Evolutionary conservation across 2,888 invertebrate genomes (phyloP), one percentile per base, ranked within the genome.

Genomic region (Ctenicera cuprea): DNA sequence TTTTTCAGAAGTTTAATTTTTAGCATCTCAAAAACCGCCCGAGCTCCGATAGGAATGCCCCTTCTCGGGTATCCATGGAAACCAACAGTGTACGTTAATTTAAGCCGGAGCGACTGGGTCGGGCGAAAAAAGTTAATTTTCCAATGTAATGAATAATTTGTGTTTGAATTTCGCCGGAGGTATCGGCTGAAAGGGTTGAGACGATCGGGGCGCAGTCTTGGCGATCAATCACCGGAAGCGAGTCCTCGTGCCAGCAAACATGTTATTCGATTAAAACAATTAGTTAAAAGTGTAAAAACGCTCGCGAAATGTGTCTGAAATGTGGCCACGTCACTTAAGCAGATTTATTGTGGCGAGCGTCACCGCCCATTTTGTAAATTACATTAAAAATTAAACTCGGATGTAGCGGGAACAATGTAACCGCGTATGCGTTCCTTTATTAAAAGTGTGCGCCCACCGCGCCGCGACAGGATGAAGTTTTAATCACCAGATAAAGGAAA

Each of bases 401-500:
- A 82, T 81, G 81, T 82, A 77, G 82, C 79, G 76, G 79, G 80
- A 83, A 83, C 82, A 83, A 84, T 83, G 80, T 81, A 80, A 80
- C 80, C 79, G 81, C 82, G 82, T 83, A 81, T 82, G 84, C 84
- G 83, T 83, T 84, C 82, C 81, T 85, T 84, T 85, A 85, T 85
- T 85, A 85, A 85, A 85, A 85, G 84, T 85, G 83, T 83, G 84
- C 83, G 81, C 83, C 83, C 83, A 79, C 84, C 83, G 83, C 83
- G 82, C 83, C 82, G 83, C 85, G 86, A 86, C 86, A 86, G 85
- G 86, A 87, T 86, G 86, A 87, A 87, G 87, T 87, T 87, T 87
- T 87, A 87, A 87, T 87, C 87, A 87, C 85, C 83, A 86, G 85
- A 86, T 86, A 86, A 86, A 86, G 85, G 85, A 86, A 86, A 87